These are phyloP conservation scores for Actinernus sp. DNA, from an alignment of 92 coral and sea anemone genomes.

Conservation along the genomic window DNA sequence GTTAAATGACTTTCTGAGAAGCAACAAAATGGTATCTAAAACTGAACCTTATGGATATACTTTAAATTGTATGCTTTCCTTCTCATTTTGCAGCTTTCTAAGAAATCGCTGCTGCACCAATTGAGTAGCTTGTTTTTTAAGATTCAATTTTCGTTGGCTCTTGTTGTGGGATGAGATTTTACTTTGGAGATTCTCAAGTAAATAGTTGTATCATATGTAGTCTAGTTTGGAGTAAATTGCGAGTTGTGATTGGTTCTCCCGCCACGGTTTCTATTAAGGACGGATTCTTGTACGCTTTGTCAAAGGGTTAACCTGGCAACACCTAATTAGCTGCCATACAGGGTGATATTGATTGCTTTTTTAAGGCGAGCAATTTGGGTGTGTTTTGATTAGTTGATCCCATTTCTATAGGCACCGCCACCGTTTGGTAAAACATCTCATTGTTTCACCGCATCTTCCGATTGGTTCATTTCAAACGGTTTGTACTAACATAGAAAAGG, in stretches of 20 bases:
- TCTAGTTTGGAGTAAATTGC: not conserved
- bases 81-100: no score
- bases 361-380: slow-evolving; percentile 9
- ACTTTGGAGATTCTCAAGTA: not conserved
- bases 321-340: not conserved
- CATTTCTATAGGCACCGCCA: slow-evolving; percentile 28
- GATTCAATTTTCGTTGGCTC: not conserved
- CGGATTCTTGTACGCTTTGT: slow-evolving; percentile 16
- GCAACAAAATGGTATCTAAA: no score
- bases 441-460: not conserved
- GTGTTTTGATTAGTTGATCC: slow-evolving; percentile 7
- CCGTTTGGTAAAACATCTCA: slow-evolving; percentile 13
- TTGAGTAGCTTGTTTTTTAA: no score
- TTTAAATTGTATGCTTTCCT: no score
- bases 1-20: no score
- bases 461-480: slow-evolving; percentile 32
- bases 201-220: not conserved
- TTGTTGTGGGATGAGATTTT: not conserved
- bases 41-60: no score
- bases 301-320: slow-evolving; percentile 22
- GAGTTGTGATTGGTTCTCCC: slow-evolving; percentile 13
- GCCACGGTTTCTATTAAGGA: slow-evolving; percentile 1
- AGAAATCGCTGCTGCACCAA: no score
- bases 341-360: slow-evolving; percentile 26
- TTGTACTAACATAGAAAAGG: slow-evolving; percentile 2